These are phyloP conservation scores for Philypnodon macrostomus DNA, from an alignment of 2,797 vertebrate genomes.

Conservation along the genomic window DNA sequence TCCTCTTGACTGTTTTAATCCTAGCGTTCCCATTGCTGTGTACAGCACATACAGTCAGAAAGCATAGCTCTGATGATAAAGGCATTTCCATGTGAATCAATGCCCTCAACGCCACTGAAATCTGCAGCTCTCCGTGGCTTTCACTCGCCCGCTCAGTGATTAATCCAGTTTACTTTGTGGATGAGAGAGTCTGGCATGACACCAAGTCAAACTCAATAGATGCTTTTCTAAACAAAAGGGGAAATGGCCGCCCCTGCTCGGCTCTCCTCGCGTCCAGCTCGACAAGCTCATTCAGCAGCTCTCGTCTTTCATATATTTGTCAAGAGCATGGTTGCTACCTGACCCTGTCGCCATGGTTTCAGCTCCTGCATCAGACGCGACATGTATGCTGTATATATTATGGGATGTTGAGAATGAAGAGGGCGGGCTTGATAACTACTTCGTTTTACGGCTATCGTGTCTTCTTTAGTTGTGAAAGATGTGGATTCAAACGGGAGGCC, in stretches of 20 bases:
- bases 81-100: constrained; percentile 65
- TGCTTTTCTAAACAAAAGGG: constrained; percentile 57
- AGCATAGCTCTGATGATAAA: constrained; percentile 44
- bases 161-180: constrained; percentile 74
- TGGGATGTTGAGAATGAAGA: constrained; percentile 56
- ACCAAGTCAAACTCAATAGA: constrained; percentile 72
- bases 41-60: constrained; percentile 63
- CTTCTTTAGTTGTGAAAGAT: constrained; percentile 19
- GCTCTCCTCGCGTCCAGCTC: too few relatives aligned
- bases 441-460: constrained; percentile 22
- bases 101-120: constrained; percentile 58
- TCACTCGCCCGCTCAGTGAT: constrained; percentile 58
- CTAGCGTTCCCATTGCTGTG: constrained; percentile 22
- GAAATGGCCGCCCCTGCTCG: constrained; percentile 54
- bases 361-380: constrained; percentile 33
- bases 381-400: constrained; percentile 66
- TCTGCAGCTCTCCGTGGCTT: constrained; percentile 47
- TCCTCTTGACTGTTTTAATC: constrained; percentile 39
- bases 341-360: constrained; percentile 70
- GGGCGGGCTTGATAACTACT: constrained; percentile 38
- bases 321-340: constrained; percentile 61
- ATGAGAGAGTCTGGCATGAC: constrained; percentile 69
- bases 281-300: constrained; percentile 47
- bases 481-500: constrained; percentile 32
- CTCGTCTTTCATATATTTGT: constrained; percentile 69